Conservation (phyloP, 2,888 invertebrate genomes). For the Anorthoa munda region DNA sequence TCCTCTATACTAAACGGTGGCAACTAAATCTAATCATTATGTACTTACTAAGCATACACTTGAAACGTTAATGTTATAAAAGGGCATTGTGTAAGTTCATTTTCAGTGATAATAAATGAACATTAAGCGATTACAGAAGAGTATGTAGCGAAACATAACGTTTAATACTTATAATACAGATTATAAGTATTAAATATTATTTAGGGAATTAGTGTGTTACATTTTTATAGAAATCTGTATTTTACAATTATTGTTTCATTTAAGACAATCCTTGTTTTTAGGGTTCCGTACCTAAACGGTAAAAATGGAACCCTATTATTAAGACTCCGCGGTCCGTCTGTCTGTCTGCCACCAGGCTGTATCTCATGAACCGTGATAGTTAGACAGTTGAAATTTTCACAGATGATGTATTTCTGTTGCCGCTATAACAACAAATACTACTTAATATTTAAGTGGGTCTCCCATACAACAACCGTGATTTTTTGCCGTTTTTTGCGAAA, state of each 20-base stretch:
- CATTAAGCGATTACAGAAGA: neutral
- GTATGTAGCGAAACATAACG: neutral
- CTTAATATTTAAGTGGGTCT: no score
- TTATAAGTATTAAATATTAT: no score
- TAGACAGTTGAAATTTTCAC: no score
- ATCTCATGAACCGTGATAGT: no score
- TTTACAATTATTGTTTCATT: conserved; percentile 2
- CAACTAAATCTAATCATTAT: conserved; percentile 37
- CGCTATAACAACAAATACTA: no score
- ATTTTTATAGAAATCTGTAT: neutral
- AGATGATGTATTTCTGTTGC: no score
- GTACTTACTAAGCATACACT: conserved; percentile 18
- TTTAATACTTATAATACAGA: neutral
- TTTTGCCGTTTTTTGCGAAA: no score
- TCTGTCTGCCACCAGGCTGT: no score
- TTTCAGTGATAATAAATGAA: conserved; percentile 28
- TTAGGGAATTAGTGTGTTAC: neutral
- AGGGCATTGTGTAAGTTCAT: conserved; percentile 19
- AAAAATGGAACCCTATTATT: no score
- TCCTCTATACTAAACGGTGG: conserved; percentile 22
- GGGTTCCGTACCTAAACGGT: no score
- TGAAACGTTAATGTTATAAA: conserved; percentile 26
- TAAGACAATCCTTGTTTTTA: neutral
- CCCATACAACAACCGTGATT: no score
- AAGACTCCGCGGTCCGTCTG: no score